Conservation (phyloP, 2,888 invertebrate species). For the Lochmaea crataegi region DNA sequence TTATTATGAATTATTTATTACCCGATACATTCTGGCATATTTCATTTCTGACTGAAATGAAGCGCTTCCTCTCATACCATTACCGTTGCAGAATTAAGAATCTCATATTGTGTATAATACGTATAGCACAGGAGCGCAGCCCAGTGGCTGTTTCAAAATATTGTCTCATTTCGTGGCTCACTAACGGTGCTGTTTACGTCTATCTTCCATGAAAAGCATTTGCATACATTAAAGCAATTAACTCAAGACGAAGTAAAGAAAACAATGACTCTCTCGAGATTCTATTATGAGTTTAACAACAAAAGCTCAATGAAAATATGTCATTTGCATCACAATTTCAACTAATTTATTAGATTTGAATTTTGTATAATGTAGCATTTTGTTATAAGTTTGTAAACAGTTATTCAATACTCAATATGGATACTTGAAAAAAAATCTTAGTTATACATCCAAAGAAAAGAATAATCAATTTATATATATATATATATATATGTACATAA, state of each 20-base stretch:
- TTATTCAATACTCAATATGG: too few species aligned
- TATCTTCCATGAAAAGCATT: conserved; percentile 61
- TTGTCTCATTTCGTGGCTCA: conserved; percentile 61
- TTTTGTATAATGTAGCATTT: background rate
- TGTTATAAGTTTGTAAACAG: too few species aligned
- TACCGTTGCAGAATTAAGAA: background rate
- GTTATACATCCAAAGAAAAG: too few species aligned
- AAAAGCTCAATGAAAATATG: background rate
- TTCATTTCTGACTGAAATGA: background rate
- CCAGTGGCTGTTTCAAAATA: conserved; percentile 46
- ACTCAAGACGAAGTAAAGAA: conserved; percentile 47
- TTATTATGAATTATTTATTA: too few species aligned
- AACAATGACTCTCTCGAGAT: conserved; percentile 34
- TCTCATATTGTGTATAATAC: background rate
- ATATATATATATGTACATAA: too few species aligned
- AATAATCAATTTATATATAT: too few species aligned
- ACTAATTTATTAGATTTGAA: background rate
- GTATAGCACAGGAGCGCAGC: background rate
- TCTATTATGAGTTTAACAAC: background rate
- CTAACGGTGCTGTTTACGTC: conserved; percentile 61
- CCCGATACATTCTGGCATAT: too few species aligned
- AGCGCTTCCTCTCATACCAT: background rate
- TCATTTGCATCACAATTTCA: background rate
- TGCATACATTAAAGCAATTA: conserved; percentile 62
- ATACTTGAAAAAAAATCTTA: too few species aligned